Base-by-base conservation (phyloP, 1,140 invertebrate species). In the Drosophila ananassae region DNA sequence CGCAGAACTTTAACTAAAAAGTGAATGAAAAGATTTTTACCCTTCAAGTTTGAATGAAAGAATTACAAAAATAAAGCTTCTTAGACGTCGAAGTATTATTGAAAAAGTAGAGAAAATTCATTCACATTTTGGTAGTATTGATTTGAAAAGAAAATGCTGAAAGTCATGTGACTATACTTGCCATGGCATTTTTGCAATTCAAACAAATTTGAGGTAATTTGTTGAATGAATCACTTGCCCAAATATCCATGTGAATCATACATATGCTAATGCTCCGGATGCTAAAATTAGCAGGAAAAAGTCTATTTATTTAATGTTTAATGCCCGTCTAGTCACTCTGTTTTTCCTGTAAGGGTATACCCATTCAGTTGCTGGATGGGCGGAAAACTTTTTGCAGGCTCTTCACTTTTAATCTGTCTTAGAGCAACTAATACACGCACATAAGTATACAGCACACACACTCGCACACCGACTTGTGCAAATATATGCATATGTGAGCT, bases 401-500 rank as follows among this genome's bases (percentile, higher is more conserved):
- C 71, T 85, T 85, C 83, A 85, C 78, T 85, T 85, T 89, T 85
- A 89, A 85, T 85, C 82, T 87, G 74, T 78, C 78, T 75, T 81
- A 79, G 61, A 63, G 28, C 59, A 47, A 58, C 60, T 55, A 58
- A 73, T 37, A 75, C 77, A 37, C 34, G 34, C 34, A 37, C 34
- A 37, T 37, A 12, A n/a, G 10, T 10, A 37, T 12, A 37, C 32
- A 34, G 32, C 10, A 37, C 12, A 59, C 60, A 59, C 58, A 72
- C 72, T 41, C 32, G 46, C 48, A 47, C 3, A 24, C n/a, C 17
- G n/a, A 2, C 52, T 55, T 57, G 44, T 56, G 48, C 63, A 68
- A 67, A 68, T 66, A 47, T 58, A 80, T 62, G 72, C 81, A 87
- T 87, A 87, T 81, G 74, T 75, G 68, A 53, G 64, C 81, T 87